Percentiles rank a stretch among this genome's conserved stretches.
These are phyloP conservation scores for Xestia xanthographa DNA, from an alignment of 2,888 invertebrate genomes.

Conservation along the genomic window DNA sequence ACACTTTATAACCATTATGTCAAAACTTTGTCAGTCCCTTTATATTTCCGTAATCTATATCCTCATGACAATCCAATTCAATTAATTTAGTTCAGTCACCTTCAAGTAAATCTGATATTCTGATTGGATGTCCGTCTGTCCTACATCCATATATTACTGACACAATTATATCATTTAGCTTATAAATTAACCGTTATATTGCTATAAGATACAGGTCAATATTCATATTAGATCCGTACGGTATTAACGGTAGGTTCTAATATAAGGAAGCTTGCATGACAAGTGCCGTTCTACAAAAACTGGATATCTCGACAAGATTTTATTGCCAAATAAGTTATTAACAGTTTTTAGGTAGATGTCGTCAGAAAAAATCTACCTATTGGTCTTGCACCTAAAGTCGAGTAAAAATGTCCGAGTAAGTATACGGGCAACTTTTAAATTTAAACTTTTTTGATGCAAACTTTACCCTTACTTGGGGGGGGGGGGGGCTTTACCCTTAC, in stretches of 20 bases:
- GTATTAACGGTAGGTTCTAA: constrained; percentile 46
- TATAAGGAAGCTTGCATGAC: constrained; percentile 34
- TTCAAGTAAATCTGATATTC: constrained; percentile 28
- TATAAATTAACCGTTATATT: constrained; percentile 55
- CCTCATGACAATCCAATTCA: constrained; percentile 21
- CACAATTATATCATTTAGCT: constrained; percentile 58
- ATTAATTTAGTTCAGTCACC: constrained; percentile 36
- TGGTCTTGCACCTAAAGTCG: too few species aligned
- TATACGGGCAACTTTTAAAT: too few species aligned
- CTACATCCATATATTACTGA: constrained; percentile 47
- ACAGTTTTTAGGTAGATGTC: too few species aligned
- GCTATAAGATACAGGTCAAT: constrained; percentile 43
- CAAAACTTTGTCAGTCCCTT: constrained; percentile 38
- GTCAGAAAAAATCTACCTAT: too few species aligned
- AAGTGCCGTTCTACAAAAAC: constrained; percentile 43
- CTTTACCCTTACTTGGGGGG: too few species aligned
- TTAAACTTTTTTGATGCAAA: too few species aligned
- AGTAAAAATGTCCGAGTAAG: too few species aligned
- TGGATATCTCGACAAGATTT: constrained; percentile 35
- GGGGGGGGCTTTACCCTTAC: too few species aligned
- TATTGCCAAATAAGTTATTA: constrained; percentile 28
- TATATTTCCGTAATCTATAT: constrained; percentile 16
- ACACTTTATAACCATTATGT: constrained; percentile 24
- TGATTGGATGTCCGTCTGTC: constrained; percentile 28
- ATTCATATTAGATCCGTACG: constrained; percentile 55